Evolutionary conservation across 2,888 invertebrate genomes (phyloP).

Genomic region (Bembecia ichneumoniformis): DNA sequence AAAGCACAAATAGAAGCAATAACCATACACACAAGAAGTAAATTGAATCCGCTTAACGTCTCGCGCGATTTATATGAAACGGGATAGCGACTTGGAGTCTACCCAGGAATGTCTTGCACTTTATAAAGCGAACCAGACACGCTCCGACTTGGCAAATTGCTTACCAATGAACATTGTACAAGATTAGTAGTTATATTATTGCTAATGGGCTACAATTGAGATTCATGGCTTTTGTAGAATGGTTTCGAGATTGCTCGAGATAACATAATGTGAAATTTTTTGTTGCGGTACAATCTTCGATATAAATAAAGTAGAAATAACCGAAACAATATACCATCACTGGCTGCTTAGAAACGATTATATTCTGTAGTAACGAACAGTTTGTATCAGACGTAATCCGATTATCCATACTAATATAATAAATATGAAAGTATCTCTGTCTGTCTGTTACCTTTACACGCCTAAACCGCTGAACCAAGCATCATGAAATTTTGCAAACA

Average conservation of each 20-base stretch:
- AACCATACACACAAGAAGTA: neutral
- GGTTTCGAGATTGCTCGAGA: neutral
- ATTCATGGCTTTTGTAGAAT: neutral
- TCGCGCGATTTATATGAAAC: neutral
- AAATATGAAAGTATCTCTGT: too few relatives aligned
- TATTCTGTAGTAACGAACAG: too few relatives aligned
- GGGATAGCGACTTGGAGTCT: neutral
- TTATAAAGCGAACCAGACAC: neutral
- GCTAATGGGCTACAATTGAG: neutral
- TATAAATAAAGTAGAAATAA: too few relatives aligned
- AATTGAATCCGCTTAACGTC: neutral
- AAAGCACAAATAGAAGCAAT: neutral
- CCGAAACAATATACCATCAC: too few relatives aligned
- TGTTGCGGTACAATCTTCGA: too few relatives aligned
- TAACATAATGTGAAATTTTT: too few relatives aligned
- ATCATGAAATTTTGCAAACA: too few relatives aligned
- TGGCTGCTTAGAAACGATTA: too few relatives aligned
- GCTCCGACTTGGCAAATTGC: neutral
- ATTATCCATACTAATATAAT: too few relatives aligned
- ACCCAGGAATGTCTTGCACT: neutral
- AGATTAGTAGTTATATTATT: neutral
- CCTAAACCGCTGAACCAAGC: too few relatives aligned
- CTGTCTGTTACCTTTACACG: too few relatives aligned
- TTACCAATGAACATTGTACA: neutral
- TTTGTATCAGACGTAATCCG: too few relatives aligned